Base-by-base conservation (phyloP, 2,113 vertebrate species). In the Pelobates fuscus region DNA sequence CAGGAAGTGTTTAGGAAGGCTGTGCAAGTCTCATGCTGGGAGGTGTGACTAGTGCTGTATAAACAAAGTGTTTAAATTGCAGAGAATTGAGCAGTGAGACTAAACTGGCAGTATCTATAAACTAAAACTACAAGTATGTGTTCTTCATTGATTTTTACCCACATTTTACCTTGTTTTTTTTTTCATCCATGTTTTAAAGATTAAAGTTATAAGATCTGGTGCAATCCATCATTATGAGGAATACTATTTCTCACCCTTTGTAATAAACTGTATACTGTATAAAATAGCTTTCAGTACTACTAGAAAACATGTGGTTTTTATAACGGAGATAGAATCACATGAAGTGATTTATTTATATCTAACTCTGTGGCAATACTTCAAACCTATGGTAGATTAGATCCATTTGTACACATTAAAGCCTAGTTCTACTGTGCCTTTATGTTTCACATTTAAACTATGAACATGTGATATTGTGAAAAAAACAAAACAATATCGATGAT, bases 241-340 rank as follows among this genome's bases (percentile, higher is more conserved):
- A 32, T 67, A 29, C 30, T 59, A 66, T 67, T 75, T 75, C 71
- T 57, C 71, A 59, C 62, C 32, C 62, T 67, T 67, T 67, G 62
- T 75, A 59, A 75, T 67, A 25, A 27, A 44, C 10, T 37, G 32
- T 37, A 37, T 37, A 37, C 32, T 67, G 37, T 25, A 75, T 75
- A 67, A 37, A 75, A 75, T 75, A 58, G 63, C 63, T 75, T 29
- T 75, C 63, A 75, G 57, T 75, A 75, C 62, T 66, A 55, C 21
- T 32, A 37, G 55, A 11, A 75, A 75, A 75, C 71, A 75, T 75
- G 71, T 75, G 71, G 71, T 52, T 67, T 30, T 23, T 55, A 75
- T 74, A 74, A 74, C 32, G 61, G 32, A 58, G 6, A 21, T 58
- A 67, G 32, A 67, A 44, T 46, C 54, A 44, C 63, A 73, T 27